A percentile compares a stretch with the other conserved stretches of the same genome.
These are phyloP conservation scores for Huso huso DNA, from an alignment of 2,797 vertebrate genomes.

Conservation along the genomic window DNA sequence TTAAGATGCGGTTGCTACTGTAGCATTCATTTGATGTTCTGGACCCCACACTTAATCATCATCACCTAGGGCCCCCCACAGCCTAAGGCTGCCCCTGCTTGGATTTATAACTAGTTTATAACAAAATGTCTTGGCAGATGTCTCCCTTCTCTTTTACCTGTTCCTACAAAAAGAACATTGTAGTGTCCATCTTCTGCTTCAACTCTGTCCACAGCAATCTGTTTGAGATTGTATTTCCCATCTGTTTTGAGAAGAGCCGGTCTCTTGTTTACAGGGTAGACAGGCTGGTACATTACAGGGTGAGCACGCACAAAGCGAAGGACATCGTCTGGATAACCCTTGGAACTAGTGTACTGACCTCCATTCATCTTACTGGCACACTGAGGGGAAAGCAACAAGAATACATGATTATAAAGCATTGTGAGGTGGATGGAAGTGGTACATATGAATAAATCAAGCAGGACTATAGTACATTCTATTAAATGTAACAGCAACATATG, in stretches of 20 bases:
- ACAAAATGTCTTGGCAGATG: no score
- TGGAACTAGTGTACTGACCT: slow-evolving; percentile 77
- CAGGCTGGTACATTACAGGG: slow-evolving; percentile 81
- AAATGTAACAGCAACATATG: not conserved
- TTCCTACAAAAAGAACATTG: slow-evolving; percentile 91
- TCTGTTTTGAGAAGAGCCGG: slow-evolving; percentile 85
- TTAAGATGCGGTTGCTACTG: no score
- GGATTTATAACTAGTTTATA: no score
- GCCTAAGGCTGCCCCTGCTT: no score
- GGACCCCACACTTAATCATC: no score
- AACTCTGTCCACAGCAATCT: slow-evolving; percentile 87
- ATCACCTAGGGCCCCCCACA: no score
- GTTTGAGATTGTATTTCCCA: slow-evolving; percentile 77
- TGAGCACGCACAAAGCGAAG: slow-evolving; percentile 84
- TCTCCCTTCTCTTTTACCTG: slow-evolving; percentile 58
- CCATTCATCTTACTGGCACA: slow-evolving; percentile 92
- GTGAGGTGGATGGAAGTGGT: not conserved
- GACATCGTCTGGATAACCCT: slow-evolving; percentile 89
- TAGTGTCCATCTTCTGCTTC: slow-evolving; percentile 95
- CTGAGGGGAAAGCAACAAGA: slow-evolving; percentile 46
- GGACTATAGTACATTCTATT: slow-evolving; percentile 10
- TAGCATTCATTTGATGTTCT: no score
- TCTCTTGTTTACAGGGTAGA: slow-evolving; percentile 74
- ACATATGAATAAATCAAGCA: not conserved
- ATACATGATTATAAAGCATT: not conserved